Evolutionary conservation across 2,113 vertebrate species (phyloP).

Genomic region (Brienomyrus brachyistius): DNA sequence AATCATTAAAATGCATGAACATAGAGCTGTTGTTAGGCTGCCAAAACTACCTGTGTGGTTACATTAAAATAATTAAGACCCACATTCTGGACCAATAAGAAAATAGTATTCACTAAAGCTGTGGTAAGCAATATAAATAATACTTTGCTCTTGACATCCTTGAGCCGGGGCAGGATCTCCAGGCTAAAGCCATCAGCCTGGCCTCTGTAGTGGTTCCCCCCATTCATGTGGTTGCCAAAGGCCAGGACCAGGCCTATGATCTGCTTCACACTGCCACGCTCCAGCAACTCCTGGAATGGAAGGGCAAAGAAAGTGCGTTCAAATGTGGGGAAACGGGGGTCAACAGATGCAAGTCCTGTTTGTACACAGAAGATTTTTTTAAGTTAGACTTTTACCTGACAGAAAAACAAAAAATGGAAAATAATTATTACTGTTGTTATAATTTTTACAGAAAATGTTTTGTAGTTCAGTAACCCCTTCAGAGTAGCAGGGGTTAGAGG

Average conservation of each 20-base stretch:
- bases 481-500: not conserved
- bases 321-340: not conserved
- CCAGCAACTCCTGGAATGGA: constrained; percentile 69
- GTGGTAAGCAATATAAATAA: not conserved
- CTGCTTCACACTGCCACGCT: constrained; percentile 67
- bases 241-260: constrained; percentile 86
- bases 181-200: constrained; percentile 92
- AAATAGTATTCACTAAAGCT: not conserved
- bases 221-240: constrained; percentile 96
- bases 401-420: not conserved
- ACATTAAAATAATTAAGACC: not conserved
- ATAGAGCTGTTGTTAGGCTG: not conserved
- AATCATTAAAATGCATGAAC: not conserved
- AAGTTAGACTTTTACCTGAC: not conserved
- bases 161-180: constrained; percentile 94
- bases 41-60: not conserved
- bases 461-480: not conserved
- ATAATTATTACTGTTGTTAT: not conserved
- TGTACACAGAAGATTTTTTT: not conserved
- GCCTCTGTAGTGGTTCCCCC: constrained; percentile 80
- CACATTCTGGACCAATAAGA: not conserved
- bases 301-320: not conserved
- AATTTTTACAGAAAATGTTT: not conserved
- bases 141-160: constrained; percentile 89
- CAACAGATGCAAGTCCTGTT: not conserved